Percentiles rank a stretch among this genome's conserved stretches.
phyloP scores from a whole-genome alignment of 2,888 invertebrate genomes.

The Eilema caniola region DNA sequence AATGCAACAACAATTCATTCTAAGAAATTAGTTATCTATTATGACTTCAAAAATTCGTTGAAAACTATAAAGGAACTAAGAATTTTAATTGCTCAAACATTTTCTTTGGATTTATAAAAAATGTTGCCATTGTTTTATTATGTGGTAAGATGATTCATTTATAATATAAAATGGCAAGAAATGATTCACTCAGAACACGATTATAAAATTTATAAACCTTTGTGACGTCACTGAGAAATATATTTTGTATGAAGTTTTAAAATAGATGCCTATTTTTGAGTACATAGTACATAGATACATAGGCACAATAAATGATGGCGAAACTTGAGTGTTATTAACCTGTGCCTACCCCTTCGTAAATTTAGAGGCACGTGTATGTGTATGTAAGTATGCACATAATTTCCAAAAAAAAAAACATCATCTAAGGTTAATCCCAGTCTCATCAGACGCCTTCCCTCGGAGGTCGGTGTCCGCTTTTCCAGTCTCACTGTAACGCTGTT shows the following conservation, averaged over 20 bases:
- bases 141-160: slow-evolving; percentile 12
- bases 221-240: slow-evolving; percentile 2
- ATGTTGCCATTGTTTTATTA: slow-evolving; percentile 10
- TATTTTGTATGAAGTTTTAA: background rate
- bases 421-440: no score
- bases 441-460: no score
- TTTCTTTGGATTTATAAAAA: background rate
- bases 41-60: slow-evolving; percentile 4
- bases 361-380: no score
- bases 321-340: no score
- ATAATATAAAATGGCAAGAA: slow-evolving; percentile 2
- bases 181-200: background rate
- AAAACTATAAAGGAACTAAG: background rate
- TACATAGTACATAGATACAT: no score
- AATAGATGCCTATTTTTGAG: background rate
- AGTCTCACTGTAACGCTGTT: no score
- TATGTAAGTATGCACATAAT: no score
- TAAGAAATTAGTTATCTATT: background rate
- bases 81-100: slow-evolving; percentile 15
- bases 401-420: no score
- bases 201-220: background rate
- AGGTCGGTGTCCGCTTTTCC: no score
- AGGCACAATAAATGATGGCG: no score
- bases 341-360: no score
- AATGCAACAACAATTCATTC: background rate